Conservation (phyloP, 2,888 invertebrate genomes). For the Drosophila diplacantha region DNA sequence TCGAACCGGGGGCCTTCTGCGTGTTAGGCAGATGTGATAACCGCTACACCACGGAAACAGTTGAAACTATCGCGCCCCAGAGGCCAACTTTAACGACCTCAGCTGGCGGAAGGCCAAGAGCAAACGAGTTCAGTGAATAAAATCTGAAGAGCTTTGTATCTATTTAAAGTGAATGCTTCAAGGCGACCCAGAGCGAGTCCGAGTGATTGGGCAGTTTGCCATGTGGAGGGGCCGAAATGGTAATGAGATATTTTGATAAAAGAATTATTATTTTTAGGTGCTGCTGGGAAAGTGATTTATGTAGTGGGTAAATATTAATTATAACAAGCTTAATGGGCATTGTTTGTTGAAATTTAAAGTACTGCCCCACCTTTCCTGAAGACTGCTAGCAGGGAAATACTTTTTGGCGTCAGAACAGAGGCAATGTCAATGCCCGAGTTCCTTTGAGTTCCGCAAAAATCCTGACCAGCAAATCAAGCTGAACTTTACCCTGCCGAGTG, state of each 20-base stretch:
- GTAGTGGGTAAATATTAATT: constrained; percentile 2
- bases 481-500: constrained; percentile 28
- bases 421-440: constrained; percentile 26
- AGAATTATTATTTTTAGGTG: constrained; percentile 38
- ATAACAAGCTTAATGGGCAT: constrained; percentile 8
- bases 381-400: neutral
- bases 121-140: constrained; percentile 24
- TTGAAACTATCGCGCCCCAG: constrained; percentile 2
- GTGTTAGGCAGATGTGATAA: constrained; percentile 79
- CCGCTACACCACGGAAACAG: constrained; percentile 78
- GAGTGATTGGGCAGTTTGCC: constrained; percentile 39
- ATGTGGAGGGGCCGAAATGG: constrained; percentile 22
- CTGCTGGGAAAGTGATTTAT: constrained; percentile 24
- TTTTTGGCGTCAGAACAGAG: neutral
- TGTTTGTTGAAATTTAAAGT: neutral
- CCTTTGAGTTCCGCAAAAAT: constrained; percentile 25
- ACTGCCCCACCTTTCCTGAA: no score
- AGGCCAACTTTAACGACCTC: constrained; percentile 16
- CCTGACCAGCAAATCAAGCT: constrained; percentile 44
- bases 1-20: constrained; percentile 79
- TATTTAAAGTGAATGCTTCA: constrained; percentile 52
- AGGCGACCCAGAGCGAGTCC: constrained; percentile 32
- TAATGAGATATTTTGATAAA: constrained; percentile 35
- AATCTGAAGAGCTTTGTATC: constrained; percentile 29
- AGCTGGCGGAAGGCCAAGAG: neutral